Evolutionary conservation across 1,140 invertebrate genomes (phyloP).

Genomic region (Campodea augens): DNA sequence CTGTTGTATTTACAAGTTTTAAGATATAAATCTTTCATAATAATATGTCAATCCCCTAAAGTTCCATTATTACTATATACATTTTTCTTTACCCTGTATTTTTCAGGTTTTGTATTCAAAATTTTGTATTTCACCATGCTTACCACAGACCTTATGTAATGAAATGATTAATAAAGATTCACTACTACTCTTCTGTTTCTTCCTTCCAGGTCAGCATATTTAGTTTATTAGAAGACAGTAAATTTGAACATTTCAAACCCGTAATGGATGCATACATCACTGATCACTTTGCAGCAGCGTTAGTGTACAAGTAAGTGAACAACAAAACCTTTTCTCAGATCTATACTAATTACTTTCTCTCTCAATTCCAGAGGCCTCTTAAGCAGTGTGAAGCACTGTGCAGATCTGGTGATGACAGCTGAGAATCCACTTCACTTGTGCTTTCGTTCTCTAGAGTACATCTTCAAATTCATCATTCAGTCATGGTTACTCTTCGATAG

Average conservation of each 20-base stretch:
- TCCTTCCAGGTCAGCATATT: conserved; percentile 72
- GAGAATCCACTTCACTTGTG: conserved; percentile 75
- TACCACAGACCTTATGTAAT: too few species aligned
- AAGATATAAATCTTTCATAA: too few species aligned
- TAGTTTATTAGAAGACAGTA: conserved; percentile 70
- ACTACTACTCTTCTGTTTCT: too few species aligned
- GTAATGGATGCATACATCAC: conserved; percentile 91
- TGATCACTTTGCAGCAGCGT: conserved; percentile 81
- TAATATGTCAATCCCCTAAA: too few species aligned
- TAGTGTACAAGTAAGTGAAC: conserved; percentile 69
- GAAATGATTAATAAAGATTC: background rate
- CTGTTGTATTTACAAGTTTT: too few species aligned
- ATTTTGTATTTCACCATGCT: too few species aligned
- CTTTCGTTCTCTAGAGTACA: conserved; percentile 77
- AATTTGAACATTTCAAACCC: conserved; percentile 88
- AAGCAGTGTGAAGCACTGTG: conserved; percentile 75
- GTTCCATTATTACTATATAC: too few species aligned
- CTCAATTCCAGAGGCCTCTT: conserved; percentile 43
- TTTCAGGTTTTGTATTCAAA: too few species aligned
- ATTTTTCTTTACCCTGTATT: too few species aligned
- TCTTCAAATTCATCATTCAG: conserved; percentile 88
- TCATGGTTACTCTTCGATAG: conserved; percentile 71
- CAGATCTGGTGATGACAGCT: conserved; percentile 61
- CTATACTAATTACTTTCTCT: conserved; percentile 9
- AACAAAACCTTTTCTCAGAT: background rate